These are phyloP conservation scores for Paradisaea rubra DNA, from an alignment of 2,113 vertebrate genomes.

Conservation along the genomic window DNA sequence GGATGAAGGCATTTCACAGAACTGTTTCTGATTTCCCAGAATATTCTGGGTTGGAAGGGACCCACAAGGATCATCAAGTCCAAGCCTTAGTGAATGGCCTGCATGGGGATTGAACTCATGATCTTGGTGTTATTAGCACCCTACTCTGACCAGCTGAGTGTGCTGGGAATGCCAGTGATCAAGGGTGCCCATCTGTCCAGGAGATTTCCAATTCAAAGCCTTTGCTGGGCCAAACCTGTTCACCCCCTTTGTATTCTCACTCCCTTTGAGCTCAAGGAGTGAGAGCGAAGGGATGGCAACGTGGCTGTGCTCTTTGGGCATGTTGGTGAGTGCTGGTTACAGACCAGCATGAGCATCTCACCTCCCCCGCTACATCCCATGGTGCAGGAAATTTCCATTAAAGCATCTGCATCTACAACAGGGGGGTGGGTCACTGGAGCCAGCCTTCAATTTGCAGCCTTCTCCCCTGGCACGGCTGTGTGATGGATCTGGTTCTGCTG, in stretches of 20 bases:
- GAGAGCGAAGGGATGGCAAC: rapidly evolving
- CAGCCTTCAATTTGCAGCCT: not conserved
- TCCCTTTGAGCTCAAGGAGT: not conserved
- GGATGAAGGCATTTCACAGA: not conserved
- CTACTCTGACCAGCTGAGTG: not conserved
- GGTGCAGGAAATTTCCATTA: not conserved
- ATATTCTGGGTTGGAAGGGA: not conserved
- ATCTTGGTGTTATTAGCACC: not conserved
- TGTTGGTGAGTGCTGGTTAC: rapidly evolving
- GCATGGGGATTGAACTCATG: too few species aligned
- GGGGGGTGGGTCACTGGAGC: not conserved
- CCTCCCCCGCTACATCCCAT: rapidly evolving
- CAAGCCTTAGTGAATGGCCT: not conserved
- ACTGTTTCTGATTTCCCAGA: not conserved
- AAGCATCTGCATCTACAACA: not conserved
- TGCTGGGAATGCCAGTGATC: not conserved
- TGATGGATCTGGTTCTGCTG: not conserved
- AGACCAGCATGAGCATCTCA: not conserved
- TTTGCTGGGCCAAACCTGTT: not conserved
- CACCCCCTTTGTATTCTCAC: not conserved
- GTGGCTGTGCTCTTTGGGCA: not conserved
- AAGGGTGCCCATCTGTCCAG: not conserved
- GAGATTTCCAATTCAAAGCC: not conserved
- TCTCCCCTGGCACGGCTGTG: not conserved
- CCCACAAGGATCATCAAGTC: not conserved